Percentiles rank a stretch among this genome's conserved stretches.
Evolutionary conservation across 2,113 vertebrate genomes (phyloP).

Genomic region (Leptobrachium ailaonicum): DNA sequence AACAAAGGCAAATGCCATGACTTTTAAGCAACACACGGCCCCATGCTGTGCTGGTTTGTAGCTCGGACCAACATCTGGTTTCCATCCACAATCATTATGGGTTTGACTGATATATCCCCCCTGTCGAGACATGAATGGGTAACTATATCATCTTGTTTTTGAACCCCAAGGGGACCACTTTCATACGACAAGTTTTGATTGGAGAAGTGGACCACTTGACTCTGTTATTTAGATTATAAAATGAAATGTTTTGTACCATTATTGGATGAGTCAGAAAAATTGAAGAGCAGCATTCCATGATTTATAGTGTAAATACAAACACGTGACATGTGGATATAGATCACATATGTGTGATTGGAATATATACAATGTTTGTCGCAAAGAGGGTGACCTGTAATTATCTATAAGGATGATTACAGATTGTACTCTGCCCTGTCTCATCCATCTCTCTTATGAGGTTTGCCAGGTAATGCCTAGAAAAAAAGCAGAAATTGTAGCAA

Average conservation of each 20-base stretch:
- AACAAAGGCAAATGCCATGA: constrained; percentile 3
- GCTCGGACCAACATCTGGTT: constrained; percentile 33
- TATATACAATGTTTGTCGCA: background rate
- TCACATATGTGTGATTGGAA: constrained; percentile 16
- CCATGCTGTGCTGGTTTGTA: constrained; percentile 18
- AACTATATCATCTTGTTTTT: constrained; percentile 29
- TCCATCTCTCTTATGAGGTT: background rate
- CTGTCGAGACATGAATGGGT: constrained; percentile 28
- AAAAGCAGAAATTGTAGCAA: no score
- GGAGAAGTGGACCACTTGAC: constrained; percentile 16
- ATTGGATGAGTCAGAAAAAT: background rate
- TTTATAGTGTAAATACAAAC: constrained; percentile 10
- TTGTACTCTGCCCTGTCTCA: background rate
- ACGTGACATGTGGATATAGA: background rate
- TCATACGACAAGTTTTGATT: constrained; percentile 1
- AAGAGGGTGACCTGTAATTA: background rate
- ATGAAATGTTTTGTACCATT: background rate
- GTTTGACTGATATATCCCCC: constrained; percentile 13
- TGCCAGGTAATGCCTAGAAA: no score
- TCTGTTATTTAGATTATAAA: constrained; percentile 28
- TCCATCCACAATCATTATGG: constrained; percentile 31
- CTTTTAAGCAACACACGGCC: constrained; percentile 21
- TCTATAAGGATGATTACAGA: background rate
- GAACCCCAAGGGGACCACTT: background rate
- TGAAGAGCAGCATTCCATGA: background rate